Evolutionary conservation across 2,113 vertebrate species (phyloP), one percentile per base, ranked within the genome.

Genomic region (Spilogale gracilis): DNA sequence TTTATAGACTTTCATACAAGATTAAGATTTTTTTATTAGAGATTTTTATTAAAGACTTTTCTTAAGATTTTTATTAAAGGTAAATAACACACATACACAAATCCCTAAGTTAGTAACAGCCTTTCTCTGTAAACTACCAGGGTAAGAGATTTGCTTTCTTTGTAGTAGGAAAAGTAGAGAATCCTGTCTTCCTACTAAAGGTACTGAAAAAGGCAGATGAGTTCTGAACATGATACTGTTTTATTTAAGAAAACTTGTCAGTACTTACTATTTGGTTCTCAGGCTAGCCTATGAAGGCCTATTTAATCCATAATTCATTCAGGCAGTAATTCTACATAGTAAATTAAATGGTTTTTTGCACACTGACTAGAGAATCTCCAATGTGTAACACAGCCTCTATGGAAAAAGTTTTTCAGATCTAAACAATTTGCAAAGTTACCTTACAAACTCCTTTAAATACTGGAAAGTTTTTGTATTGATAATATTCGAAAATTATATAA

Each of bases 21-120:
- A 32, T 17, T 81, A 76, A 91, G 48, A 86, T 67, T 82, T 97
- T 97, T 97, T 89, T 67, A 78, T 54, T n/a, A 91, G 91, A 92
- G 89, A 43, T 58, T 97, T 97, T 89, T 67, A 82, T 60, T n/a
- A 91, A 91, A 94, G 88, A 43, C 52, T 65, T 65, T 65, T 65
- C 63, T 17, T 81, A 80, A 93, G 38, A 86, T 82, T 97, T 97
- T 92, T 67, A 73, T 54, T n/a, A 91, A 88, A 92, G 91, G 32
- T 58, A 56, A 73, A 83, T 78, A 30, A 82, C 16, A 69, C 2
- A 30, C 67, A 80, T 3, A 87, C 13, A 30, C 25, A 58, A 73
- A 69, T 63, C 16, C 5, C 48, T 90, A 56, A 81, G 6, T 95
- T 71, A 94, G 58, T 95, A 84, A 92, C 2, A 92, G 56, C 5